phyloP scores from a whole-genome alignment of 2,888 invertebrate genomes.

The Lysandra bellargus region DNA sequence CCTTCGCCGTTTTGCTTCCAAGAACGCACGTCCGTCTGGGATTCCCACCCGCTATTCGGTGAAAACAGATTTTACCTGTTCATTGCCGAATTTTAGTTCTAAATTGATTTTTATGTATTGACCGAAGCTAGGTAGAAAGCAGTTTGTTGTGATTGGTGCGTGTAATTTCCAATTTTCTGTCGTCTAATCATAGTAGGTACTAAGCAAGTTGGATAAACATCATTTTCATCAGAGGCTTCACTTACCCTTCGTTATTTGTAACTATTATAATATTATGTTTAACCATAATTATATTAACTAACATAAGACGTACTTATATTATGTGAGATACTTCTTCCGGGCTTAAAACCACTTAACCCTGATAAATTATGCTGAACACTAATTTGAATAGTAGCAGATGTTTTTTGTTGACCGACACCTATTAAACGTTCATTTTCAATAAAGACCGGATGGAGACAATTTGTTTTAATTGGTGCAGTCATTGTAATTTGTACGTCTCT shows the following conservation, averaged over 20 bases:
- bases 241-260: too few relatives aligned
- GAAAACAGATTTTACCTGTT: constrained; percentile 37
- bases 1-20: constrained; percentile 66
- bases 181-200: too few relatives aligned
- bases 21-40: constrained; percentile 65
- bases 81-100: not conserved
- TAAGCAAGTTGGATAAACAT: not conserved
- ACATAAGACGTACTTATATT: not conserved
- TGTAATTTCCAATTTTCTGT: not conserved
- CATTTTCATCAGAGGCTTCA: too few relatives aligned
- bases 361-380: not conserved
- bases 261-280: too few relatives aligned
- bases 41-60: constrained; percentile 54
- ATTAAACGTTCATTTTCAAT: constrained; percentile 66
- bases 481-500: constrained; percentile 11
- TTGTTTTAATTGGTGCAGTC: constrained; percentile 67
- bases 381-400: constrained; percentile 57
- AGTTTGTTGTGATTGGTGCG: not conserved
- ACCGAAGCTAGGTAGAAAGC: not conserved
- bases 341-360: not conserved
- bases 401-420: constrained; percentile 70
- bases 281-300: not conserved
- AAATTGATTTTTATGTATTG: not conserved
- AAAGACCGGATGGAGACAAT: constrained; percentile 73
- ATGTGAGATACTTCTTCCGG: not conserved